phyloP scores from a whole-genome alignment of 2,888 invertebrate genomes.

The Archips crataeganus region DNA sequence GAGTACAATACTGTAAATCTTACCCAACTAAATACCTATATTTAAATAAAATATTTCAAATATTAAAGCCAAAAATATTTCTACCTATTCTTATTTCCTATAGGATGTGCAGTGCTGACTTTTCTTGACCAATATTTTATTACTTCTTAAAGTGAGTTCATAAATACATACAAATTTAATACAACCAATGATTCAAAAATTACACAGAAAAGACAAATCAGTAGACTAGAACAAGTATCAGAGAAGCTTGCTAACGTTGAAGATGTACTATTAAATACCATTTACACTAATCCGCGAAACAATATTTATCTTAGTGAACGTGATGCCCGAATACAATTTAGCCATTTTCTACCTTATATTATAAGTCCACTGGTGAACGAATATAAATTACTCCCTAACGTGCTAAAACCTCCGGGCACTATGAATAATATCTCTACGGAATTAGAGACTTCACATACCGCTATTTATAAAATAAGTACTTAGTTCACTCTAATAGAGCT shows the following conservation, averaged over 20 bases:
- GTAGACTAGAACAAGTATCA: constrained; percentile 40
- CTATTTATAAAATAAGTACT: constrained; percentile 27
- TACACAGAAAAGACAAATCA: constrained; percentile 37
- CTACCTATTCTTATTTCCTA: constrained; percentile 32
- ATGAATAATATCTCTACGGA: constrained; percentile 51
- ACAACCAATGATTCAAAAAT: constrained; percentile 28
- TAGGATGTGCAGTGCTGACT: constrained; percentile 32
- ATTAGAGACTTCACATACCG: constrained; percentile 43
- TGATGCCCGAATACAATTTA: constrained; percentile 29
- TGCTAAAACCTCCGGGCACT: constrained; percentile 58
- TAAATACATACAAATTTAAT: constrained; percentile 15
- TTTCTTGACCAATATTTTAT: constrained; percentile 22
- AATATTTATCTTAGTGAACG: constrained; percentile 15
- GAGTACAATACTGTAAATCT: neutral
- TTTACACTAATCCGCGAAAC: constrained; percentile 26
- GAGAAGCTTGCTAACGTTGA: constrained; percentile 29
- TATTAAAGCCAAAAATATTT: constrained; percentile 38
- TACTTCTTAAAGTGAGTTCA: constrained; percentile 32
- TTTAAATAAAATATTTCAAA: constrained; percentile 40
- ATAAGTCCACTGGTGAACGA: constrained; percentile 55
- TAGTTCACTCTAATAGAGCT: constrained; percentile 33
- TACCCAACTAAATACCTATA: constrained; percentile 12
- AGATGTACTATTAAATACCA: constrained; percentile 19
- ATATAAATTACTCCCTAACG: constrained; percentile 58
- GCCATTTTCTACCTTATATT: constrained; percentile 50